Evolutionary conservation across 2,888 invertebrate genomes (phyloP).

Genomic region (Aethes cnicana): DNA sequence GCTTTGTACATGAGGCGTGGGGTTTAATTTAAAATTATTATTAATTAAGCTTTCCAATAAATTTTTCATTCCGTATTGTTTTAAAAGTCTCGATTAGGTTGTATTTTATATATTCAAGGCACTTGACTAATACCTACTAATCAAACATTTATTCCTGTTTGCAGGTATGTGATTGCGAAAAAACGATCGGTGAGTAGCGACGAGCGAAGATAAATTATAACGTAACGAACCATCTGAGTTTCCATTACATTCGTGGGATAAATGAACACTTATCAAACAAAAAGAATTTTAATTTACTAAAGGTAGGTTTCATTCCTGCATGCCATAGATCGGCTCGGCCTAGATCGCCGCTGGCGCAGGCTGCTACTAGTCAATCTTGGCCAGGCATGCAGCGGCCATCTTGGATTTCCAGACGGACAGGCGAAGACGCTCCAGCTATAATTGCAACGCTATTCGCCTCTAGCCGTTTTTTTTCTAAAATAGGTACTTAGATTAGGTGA

Average conservation of each 20-base stretch:
- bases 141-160: slow-evolving; percentile 5
- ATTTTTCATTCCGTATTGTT: too few species aligned
- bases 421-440: slow-evolving; percentile 67
- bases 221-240: slow-evolving; percentile 48
- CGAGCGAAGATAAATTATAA: slow-evolving; percentile 33
- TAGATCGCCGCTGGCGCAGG: slow-evolving; percentile 73
- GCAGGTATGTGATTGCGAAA: slow-evolving; percentile 30
- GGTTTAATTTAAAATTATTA: too few species aligned
- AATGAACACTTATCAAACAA: slow-evolving; percentile 67
- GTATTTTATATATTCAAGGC: too few species aligned
- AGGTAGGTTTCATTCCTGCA: slow-evolving; percentile 63
- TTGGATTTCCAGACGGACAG: slow-evolving; percentile 66
- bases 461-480: slow-evolving; percentile 70
- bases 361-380: slow-evolving; percentile 79
- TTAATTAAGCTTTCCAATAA: too few species aligned
- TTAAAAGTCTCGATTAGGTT: too few species aligned
- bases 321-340: slow-evolving; percentile 66
- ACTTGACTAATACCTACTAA: too few species aligned
- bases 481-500: slow-evolving; percentile 44
- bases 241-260: slow-evolving; percentile 55
- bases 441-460: slow-evolving; percentile 72
- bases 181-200: slow-evolving; percentile 43
- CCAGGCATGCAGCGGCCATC: slow-evolving; percentile 76
- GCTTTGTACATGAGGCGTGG: too few species aligned
- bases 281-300: slow-evolving; percentile 75